Evolutionary conservation across 1,140 invertebrate genomes (phyloP), one percentile per base, ranked within the genome.

Genomic region (Drosophila suzukii): DNA sequence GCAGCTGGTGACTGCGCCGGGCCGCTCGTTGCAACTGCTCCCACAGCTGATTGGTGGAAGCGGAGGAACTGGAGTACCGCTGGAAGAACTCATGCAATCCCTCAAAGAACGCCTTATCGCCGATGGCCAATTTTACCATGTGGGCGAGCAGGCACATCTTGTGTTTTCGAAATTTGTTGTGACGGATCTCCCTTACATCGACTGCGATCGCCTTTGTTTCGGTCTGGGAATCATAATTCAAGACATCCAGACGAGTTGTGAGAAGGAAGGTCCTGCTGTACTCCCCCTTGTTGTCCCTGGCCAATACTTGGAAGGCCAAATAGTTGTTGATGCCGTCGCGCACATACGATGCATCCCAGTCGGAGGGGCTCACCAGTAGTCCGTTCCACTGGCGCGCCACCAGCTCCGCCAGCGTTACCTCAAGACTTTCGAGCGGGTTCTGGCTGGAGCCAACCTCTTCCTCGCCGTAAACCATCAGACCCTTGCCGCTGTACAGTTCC

Each of bases 81-180:
- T 93, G 92, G 3, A 95, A 92, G 90, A 96, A 96, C 50, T 94
- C 94, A 58, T 81, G 67, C 30, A 98, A 92, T 36, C 96, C 97
- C 30, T 93, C 86, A 20, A 93, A 93, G 84, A 95, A 97, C 1
- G 95, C 94, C 2, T 95, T 93, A 46, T 96, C 94, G 0, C 96
- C 96, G 0, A 98, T 93, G 92, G 97, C 97, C 82, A 95, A 93
- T 63, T 95, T 94, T 95, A 98, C 97, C 97, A 98, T 98, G 10
- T 97, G 93, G 46, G 98, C 95, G 10, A 98, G 93, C n/a, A 93
- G 93, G n/a, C 94, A 94, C 63, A 96, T 97, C 94, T 98, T 98
- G 58, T 93, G 97, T 4, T 93, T 93, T 86, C 98, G 97, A 92
- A 98, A 98, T 39, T 97, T 96, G 92, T 97, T 95, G 13, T 94